Conservation (phyloP, 2,113 vertebrate genomes). For the Cardinalis cardinalis region DNA sequence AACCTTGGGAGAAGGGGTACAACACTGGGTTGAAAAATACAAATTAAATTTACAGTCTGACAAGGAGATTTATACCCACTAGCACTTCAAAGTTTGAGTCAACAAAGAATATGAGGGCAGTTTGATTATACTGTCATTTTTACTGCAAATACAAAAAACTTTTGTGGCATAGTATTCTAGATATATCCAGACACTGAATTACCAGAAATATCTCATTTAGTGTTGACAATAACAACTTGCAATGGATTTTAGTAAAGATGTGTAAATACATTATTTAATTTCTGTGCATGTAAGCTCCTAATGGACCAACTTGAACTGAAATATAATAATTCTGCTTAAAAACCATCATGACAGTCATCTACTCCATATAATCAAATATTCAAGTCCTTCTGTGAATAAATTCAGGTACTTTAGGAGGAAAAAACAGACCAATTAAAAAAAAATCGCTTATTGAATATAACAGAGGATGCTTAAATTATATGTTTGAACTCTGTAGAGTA, state of each 20-base stretch:
- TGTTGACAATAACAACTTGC: not conserved
- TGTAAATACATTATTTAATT: not conserved
- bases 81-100: not conserved
- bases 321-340: not conserved
- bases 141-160: not conserved
- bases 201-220: not conserved
- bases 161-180: not conserved
- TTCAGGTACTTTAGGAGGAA: not conserved
- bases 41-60: not conserved
- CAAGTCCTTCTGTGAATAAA: not conserved
- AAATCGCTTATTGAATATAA: not conserved
- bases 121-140: not conserved
- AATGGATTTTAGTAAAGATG: not conserved
- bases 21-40: not conserved
- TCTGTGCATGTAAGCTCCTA: not conserved
- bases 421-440: not conserved
- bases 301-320: not conserved
- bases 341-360: not conserved
- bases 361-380: not conserved
- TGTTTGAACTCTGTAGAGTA: not conserved
- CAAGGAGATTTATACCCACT: not conserved
- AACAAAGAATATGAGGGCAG: not conserved
- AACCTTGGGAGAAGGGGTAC: not conserved
- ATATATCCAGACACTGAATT: not conserved
- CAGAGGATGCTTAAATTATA: not conserved